Base-by-base conservation (phyloP, 30 jellyfish, hydroid and myxozoan genomes). In the Turritopsis rubra region DNA sequence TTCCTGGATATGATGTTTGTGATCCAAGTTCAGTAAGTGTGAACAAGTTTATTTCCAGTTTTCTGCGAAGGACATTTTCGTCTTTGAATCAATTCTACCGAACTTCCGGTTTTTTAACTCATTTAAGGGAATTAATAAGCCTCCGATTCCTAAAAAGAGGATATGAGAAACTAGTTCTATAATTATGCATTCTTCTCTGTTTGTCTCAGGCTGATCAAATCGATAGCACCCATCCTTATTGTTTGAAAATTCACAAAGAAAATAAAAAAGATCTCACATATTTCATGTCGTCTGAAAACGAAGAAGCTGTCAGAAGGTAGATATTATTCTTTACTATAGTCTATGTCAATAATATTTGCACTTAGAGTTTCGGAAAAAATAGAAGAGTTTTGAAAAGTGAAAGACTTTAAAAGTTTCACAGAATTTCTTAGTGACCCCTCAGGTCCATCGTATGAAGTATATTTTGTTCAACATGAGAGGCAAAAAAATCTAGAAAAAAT, bases 261-360 rank as follows among this genome's bases (percentile, higher is more conserved):
- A 93, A 87, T 76, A 88, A 84, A 77, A 93, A 89, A 75, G 99
- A 93, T 52, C 27, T 88, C 81, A 88, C 99, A 0, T 93, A 93
- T 73, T 93, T 16, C 84, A 83, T 93, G 75, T 70, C 88, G 66
- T 96, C 99, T 21, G 99, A 93, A 9, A 80, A 79, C 72, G 87
- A 88, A 53, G 90, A 72, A 23, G 75, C 60, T n/a, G 86, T 82
- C 86, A 80, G 83, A 66, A 79, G 87, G 99, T 93, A 41, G 65
- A 86, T 1, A 20, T 19, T 28, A n/a, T 20, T 21, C 60, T 41
- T 41, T 41, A 41, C 60, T 41, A 41, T 41, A n/a, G n/a, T 41
- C 13, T 13, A 41, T 41, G 13, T 41, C 13, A 5, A 13, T 41
- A 5, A 41, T 5, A 41, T 41, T 41, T 41, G 60, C 60, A n/a